Conservation (phyloP, 2,797 vertebrate genomes). For the Lepus oiostolus region DNA sequence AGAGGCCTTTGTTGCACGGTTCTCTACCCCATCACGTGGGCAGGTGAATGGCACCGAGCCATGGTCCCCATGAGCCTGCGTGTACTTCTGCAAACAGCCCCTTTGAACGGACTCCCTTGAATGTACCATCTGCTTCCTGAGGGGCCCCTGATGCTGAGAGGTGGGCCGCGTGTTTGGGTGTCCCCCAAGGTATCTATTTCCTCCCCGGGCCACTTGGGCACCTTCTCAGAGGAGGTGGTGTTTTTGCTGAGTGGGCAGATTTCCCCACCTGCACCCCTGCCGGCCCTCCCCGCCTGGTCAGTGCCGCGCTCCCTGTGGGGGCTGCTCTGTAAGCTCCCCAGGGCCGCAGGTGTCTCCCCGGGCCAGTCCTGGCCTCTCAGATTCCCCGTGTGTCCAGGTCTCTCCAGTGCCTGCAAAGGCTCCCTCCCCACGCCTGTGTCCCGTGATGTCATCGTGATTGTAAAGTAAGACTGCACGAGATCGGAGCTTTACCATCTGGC, state of each 20-base stretch:
- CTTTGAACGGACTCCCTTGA: background rate
- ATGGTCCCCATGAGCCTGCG: background rate
- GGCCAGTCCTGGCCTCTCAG: conserved; percentile 9
- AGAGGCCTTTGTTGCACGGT: background rate
- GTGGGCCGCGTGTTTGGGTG: background rate
- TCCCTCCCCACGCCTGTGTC: background rate
- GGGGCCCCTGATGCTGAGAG: background rate
- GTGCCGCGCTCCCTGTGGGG: background rate
- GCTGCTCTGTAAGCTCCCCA: background rate
- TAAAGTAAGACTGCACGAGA: accelerated
- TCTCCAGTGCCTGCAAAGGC: background rate
- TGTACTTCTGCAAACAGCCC: background rate
- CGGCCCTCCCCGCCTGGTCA: background rate
- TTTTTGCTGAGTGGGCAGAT: background rate
- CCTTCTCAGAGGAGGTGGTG: background rate
- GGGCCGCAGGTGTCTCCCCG: background rate
- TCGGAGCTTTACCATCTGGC: background rate
- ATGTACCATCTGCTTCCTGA: background rate
- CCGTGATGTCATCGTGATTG: background rate
- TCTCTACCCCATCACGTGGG: background rate
- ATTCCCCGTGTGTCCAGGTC: background rate
- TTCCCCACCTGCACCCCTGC: accelerated
- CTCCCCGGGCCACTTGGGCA: background rate
- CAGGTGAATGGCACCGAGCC: background rate
- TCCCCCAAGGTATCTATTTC: background rate